These are phyloP conservation scores for Ephialtes manifestator DNA, from an alignment of 2,888 invertebrate genomes.

Conservation along the genomic window DNA sequence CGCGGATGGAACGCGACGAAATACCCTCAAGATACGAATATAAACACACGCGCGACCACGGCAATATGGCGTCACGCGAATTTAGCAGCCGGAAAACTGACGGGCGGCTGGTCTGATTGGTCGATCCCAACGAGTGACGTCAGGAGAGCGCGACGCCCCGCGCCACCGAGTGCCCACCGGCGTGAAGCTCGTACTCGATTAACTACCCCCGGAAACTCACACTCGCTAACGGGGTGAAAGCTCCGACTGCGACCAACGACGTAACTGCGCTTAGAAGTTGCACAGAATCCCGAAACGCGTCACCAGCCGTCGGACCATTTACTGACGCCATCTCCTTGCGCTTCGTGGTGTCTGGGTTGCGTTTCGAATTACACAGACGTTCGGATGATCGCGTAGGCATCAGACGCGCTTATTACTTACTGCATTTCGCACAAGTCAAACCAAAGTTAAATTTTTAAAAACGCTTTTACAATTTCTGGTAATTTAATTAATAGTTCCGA, in stretches of 20 bases:
- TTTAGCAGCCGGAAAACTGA: constrained; percentile 83
- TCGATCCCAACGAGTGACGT: constrained; percentile 88
- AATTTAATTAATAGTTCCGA: too few relatives aligned
- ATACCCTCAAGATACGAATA: constrained; percentile 76
- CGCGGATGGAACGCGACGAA: constrained; percentile 64
- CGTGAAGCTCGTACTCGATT: not conserved
- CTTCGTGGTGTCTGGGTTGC: not conserved
- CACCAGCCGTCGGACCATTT: constrained; percentile 39
- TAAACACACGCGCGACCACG: constrained; percentile 80
- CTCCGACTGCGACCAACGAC: constrained; percentile 12
- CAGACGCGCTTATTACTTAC: too few relatives aligned
- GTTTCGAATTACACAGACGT: too few relatives aligned
- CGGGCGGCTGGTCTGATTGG: constrained; percentile 88
- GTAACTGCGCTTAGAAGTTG: constrained; percentile 16
- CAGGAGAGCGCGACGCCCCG: constrained; percentile 83
- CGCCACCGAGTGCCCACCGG: constrained; percentile 68
- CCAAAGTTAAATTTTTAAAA: too few relatives aligned
- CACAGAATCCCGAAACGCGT: constrained; percentile 26
- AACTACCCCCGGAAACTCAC: constrained; percentile 52
- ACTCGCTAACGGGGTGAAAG: constrained; percentile 34
- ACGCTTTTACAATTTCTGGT: too few relatives aligned
- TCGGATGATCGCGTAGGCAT: too few relatives aligned
- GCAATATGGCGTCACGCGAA: constrained; percentile 82
- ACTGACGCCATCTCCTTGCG: constrained; percentile 54
- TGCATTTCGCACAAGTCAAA: too few relatives aligned